Conservation (phyloP, 2,888 invertebrate species). For the Trissolcus japonicus region DNA sequence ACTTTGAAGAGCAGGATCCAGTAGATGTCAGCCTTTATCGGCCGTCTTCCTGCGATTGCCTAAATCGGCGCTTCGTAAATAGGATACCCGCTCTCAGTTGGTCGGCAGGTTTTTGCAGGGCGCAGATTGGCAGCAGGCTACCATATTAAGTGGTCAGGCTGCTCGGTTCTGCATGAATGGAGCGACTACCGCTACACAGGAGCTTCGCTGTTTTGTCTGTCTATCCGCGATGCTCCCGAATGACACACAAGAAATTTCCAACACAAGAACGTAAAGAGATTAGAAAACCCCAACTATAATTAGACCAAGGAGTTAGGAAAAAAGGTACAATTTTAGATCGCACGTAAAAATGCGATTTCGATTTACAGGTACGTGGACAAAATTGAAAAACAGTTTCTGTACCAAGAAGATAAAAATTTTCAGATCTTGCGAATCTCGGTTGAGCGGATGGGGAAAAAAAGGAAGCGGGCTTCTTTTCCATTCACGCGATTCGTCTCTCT, state of each 20-base stretch:
- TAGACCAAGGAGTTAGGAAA: not conserved
- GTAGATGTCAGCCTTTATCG: slow-evolving; percentile 59
- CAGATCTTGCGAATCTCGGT: no score
- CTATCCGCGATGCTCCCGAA: slow-evolving; percentile 24
- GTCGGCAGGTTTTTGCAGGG: slow-evolving; percentile 63
- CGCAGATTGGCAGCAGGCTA: slow-evolving; percentile 63
- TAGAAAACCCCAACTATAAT: not conserved
- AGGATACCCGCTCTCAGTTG: slow-evolving; percentile 50
- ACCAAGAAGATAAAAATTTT: no score
- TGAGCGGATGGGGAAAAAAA: no score
- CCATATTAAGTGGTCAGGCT: slow-evolving; percentile 66
- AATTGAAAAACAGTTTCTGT: not conserved
- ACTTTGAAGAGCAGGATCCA: slow-evolving; percentile 55
- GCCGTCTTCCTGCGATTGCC: slow-evolving; percentile 60
- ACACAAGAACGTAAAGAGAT: not conserved
- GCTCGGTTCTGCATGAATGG: slow-evolving; percentile 65
- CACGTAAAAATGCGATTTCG: not conserved
- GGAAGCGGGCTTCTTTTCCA: no score
- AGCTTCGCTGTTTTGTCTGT: slow-evolving; percentile 38
- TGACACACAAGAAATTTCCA: slow-evolving; percentile 21
- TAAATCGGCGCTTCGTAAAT: slow-evolving; percentile 60
- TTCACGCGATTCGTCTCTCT: no score
- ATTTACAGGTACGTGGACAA: not conserved
- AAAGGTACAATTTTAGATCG: not conserved
- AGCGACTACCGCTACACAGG: slow-evolving; percentile 54